Evolutionary conservation across 2,888 invertebrate genomes (phyloP), one percentile per base, ranked within the genome.

Genomic region (Amiota communis): DNA sequence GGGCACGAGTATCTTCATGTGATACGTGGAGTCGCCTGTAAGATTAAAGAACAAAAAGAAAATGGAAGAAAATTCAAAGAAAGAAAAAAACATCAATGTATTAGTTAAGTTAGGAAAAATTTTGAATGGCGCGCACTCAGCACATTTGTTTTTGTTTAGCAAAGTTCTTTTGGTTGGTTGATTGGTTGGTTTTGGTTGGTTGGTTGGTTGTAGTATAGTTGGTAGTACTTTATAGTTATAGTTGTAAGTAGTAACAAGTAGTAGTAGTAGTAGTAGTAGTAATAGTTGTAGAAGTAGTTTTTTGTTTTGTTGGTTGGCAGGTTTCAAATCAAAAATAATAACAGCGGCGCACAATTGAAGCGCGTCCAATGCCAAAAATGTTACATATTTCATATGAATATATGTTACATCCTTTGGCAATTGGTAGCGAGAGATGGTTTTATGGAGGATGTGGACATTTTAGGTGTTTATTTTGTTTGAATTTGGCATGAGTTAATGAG

Each of bases 1-100:
- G 78, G 98, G 98, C 89, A 98, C 97, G 92, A 98, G 92, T 88
- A 98, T 95, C 92, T 98, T 98, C 92, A 98, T 96, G 92, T 98
- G 97, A 92, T 95, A 96, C 88, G 95, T 94, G 76, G 95, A 94
- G 93, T 96, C 96, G 91, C 94, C 95, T 89, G 94, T 93, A 94
- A 36, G 36, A 36, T 36, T 36, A 36, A 36, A 20, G 49, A 51
- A 49, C 73, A 13, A 70, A 71, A 72, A 74, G 12, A 71, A 67
- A 36, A 17, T 75, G 17, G 51, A 78, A 63, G 73, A 65, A 56
- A 65, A 51, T 79, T 78, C 79, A 77, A 73, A 75, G 69, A 72
- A n/a, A 69, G 73, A 20, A 57, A 64, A 73, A 74, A 73, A 64
- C 71, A 80, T 78, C 73, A 80, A n/a, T 74, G 70, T 13, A 47